Conservation (phyloP, 2,797 vertebrate species). For the Gymnoscopelus braueri region DNA sequence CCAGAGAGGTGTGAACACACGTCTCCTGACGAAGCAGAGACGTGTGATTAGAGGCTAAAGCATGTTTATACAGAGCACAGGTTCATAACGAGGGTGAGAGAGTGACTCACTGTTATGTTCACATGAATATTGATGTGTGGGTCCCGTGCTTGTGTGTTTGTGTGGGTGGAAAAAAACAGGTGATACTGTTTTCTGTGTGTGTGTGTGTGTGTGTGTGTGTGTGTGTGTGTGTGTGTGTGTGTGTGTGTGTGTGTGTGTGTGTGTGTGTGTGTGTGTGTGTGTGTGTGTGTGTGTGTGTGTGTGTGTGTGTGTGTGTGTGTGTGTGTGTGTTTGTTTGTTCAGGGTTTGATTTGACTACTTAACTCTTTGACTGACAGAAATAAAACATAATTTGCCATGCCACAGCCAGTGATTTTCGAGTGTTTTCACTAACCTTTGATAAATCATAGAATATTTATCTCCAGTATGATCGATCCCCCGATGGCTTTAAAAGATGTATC, state of each 20-base stretch:
- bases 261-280: conserved; percentile 15
- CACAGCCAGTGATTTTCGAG: no score
- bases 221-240: conserved; percentile 14
- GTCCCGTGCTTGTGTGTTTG: conserved; percentile 7
- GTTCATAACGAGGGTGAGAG: conserved; percentile 19
- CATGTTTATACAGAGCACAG: conserved; percentile 37
- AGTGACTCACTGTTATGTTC: conserved; percentile 9
- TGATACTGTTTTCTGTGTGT: conserved; percentile 6
- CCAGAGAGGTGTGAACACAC: conserved; percentile 43
- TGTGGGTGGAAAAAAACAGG: neutral
- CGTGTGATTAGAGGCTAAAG: conserved; percentile 34
- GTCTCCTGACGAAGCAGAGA: conserved; percentile 28
- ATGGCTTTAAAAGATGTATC: no score
- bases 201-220: conserved; percentile 15
- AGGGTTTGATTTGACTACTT: conserved; percentile 1
- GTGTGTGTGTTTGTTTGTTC: no score
- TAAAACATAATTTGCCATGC: no score
- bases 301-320: no score
- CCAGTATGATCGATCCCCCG: no score
- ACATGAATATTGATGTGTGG: conserved; percentile 59
- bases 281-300: no score
- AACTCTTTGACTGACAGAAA: no score
- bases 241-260: conserved; percentile 19
- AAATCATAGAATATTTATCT: no score
- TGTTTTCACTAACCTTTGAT: no score